phyloP scores from a whole-genome alignment of 2,797 vertebrate species.

The Spheniscus humboldti region DNA sequence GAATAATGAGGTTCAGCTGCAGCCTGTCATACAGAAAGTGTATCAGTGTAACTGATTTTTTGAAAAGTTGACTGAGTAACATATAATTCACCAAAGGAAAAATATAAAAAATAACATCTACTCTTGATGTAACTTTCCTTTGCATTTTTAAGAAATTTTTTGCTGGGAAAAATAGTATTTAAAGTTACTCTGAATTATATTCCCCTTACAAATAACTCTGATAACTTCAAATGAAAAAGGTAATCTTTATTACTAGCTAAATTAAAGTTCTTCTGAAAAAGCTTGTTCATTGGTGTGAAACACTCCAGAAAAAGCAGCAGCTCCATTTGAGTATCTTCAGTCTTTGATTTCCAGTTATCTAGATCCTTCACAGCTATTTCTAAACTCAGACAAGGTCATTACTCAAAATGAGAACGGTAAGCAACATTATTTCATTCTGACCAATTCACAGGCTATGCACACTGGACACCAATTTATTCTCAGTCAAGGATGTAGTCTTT shows the following conservation, averaged over 20 bases:
- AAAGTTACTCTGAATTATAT: neutral
- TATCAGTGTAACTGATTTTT: slow-evolving; percentile 61
- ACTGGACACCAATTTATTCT: neutral
- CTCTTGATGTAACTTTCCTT: neutral
- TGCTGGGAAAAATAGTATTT: neutral
- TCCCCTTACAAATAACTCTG: neutral
- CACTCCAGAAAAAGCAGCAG: neutral
- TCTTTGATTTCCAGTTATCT: neutral
- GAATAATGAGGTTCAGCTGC: slow-evolving; percentile 70
- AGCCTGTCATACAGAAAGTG: slow-evolving; percentile 64
- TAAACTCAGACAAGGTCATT: neutral
- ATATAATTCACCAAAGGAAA: slow-evolving; percentile 41
- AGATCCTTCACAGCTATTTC: neutral
- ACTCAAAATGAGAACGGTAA: neutral
- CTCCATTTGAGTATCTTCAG: neutral
- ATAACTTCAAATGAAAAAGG: neutral
- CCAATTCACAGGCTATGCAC: neutral
- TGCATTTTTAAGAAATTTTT: neutral
- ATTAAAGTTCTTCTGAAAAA: neutral
- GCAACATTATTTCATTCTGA: neutral
- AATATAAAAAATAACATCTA: neutral
- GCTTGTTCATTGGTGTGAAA: neutral
- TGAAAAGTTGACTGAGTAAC: slow-evolving; percentile 53
- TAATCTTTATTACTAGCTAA: neutral
- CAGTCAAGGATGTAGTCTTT: neutral